A percentile compares a stretch with the other conserved stretches of the same genome.
Conservation (phyloP, 1,140 invertebrate species). For the Cydia fagiglandana region DNA sequence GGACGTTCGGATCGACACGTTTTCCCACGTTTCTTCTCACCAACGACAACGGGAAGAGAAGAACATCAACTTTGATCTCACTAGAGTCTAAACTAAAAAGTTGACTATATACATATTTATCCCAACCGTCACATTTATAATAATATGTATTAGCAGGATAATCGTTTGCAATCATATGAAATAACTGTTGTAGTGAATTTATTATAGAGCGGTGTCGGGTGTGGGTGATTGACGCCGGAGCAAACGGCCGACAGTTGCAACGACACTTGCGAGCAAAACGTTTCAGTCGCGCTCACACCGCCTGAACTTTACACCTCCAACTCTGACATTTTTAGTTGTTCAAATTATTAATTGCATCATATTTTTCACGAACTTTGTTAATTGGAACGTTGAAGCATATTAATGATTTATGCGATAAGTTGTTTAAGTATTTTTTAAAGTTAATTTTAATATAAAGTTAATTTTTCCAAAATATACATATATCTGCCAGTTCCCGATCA, state of each 20-base stretch:
- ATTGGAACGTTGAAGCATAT: background rate
- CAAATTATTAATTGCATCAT: background rate
- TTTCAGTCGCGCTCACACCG: background rate
- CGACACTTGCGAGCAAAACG: constrained; percentile 1
- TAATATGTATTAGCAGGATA: no score
- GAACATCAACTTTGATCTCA: no score
- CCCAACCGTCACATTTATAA: no score
- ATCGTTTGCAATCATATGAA: background rate
- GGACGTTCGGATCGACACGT: no score
- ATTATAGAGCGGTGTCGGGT: background rate
- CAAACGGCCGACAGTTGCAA: background rate
- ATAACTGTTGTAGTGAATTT: constrained; percentile 5
- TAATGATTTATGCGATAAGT: background rate
- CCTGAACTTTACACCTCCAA: background rate
- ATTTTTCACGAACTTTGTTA: background rate
- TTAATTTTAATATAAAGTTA: no score
- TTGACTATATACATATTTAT: no score
- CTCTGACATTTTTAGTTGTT: background rate
- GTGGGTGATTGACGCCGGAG: background rate
- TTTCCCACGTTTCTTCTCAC: no score
- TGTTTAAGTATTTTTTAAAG: no score
- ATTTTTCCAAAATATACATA: no score
- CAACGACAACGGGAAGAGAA: no score
- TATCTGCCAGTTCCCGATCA: no score
- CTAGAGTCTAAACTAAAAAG: no score